Evolutionary conservation across 2,797 vertebrate genomes (phyloP), one percentile per base, ranked within the genome.

Genomic region (Heterohyrax brucei): DNA sequence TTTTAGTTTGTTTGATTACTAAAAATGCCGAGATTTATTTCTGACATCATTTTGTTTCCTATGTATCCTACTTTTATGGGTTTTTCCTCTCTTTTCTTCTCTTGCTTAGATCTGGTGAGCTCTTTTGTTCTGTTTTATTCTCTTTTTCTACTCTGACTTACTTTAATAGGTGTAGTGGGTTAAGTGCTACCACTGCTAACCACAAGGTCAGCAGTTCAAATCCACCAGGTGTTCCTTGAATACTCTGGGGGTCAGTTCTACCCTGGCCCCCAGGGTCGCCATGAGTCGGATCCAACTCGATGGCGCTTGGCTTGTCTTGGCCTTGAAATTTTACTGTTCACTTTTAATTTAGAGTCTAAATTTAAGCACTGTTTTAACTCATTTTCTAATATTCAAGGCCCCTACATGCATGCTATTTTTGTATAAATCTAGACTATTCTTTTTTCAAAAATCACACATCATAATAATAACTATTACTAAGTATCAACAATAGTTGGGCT

Each of bases 1-100:
- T 91, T 48, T 89, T 77, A 81, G 4, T 64, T 62, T 62, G 30
- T 24, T 56, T n/a, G 62, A 2, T 59, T 88, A 21, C 79, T 68
- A 78, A 64, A 93, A 93, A 48, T 59, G 79, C n/a, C 10, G 8
- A 66, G n/a, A 80, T 66, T 85, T 91, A 1, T 88, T 88, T 86
- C 59, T 88, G 61, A 82, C 30, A n/a, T n/a, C 5, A 62, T 78
- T 75, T 75, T 4, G 7, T 7, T 50, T 48, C 91, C n/a, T 73
- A 62, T 59, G 66, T 64, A 10, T 89, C 72, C 53, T 93, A 39
- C 22, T 22, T 53, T 76, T 50, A 66, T 50, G 16, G 77, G 18
- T 8, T 39, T 66, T 48, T 21, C 79, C 48, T 7, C 22, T 89
- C 7, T 84, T 70, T 53, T 89, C 10, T 84, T 70, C 62, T 89